phyloP scores from a whole-genome alignment of 2,113 vertebrate genomes.

The Crotalus tigris region DNA sequence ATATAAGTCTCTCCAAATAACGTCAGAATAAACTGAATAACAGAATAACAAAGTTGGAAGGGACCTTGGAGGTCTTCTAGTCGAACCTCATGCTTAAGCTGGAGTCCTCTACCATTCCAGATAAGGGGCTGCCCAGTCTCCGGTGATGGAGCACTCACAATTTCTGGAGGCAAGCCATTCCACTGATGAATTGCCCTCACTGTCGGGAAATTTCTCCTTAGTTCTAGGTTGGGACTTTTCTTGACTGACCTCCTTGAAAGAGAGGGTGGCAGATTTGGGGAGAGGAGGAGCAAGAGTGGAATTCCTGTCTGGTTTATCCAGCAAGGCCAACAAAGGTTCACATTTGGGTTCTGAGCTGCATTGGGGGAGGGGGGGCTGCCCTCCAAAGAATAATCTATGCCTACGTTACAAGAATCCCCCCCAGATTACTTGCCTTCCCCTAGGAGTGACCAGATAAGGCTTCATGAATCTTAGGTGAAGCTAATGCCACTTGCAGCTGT shows the following conservation, averaged over 20 bases:
- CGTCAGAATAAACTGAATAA: neutral
- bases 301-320: too few species aligned
- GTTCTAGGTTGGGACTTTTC: too few species aligned
- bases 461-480: neutral
- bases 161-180: too few species aligned
- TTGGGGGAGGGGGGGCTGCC: too few species aligned
- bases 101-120: neutral
- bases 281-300: too few species aligned
- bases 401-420: neutral
- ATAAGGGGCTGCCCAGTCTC: neutral
- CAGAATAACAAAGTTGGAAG: neutral
- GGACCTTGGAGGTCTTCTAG: neutral
- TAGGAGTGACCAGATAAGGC: too few species aligned
- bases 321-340: too few species aligned
- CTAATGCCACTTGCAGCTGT: neutral
- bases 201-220: too few species aligned
- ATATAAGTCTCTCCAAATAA: neutral
- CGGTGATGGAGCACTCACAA: too few species aligned
- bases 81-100: neutral
- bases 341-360: too few species aligned
- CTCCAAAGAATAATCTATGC: neutral
- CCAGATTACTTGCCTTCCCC: neutral
- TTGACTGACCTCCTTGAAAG: too few species aligned
- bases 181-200: too few species aligned
- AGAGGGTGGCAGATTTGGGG: neutral